Evolutionary conservation across 2,113 vertebrate genomes (phyloP), one percentile per base, ranked within the genome.

Genomic region (Equus przewalskii): DNA sequence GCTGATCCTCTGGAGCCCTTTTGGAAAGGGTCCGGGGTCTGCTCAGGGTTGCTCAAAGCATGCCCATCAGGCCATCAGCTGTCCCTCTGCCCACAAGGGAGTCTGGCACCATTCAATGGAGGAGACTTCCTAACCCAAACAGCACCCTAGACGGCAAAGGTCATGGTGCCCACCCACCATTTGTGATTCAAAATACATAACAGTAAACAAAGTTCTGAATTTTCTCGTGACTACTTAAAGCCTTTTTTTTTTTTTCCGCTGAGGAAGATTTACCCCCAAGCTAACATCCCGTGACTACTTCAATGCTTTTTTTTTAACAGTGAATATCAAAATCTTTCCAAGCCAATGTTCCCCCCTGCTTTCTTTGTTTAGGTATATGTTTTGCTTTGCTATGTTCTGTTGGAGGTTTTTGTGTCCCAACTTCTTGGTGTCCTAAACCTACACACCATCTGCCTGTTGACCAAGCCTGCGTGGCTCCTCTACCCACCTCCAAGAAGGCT

Each of bases 281-380:
- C 49, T 51, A 51, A 51, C 36, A 41, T 41, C 36, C 36, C 2
- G 36, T 41, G 36, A 41, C 36, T 41, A 41, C 36, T 41, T 41
- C 36, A 41, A 51, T 51, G 49, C 10, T 51, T 9, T 9, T 54
- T 54, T 92, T 69, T 44, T 81, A 93, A 36, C 62, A 70, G 10
- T n/a, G n/a, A 96, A 75, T 64, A 94, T 75, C 92, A 96, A 92
- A 89, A 91, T 96, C 49, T 93, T 84, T 56, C 60, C 33, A 36
- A 79, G 85, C 41, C 83, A 65, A 56, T 64, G 49, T 10, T 72
- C 49, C 81, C 14, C n/a, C 5, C 28, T 60, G 76, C 28, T 62
- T 41, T 89, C 54, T 95, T 90, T 94, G n/a, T 91, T 83, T 96
- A 60, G 44, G 7, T 81, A 15, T 94, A 85, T 93, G 26, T 96